Conservation (phyloP, 2,888 invertebrate genomes). For the Drosophila leonis region DNA sequence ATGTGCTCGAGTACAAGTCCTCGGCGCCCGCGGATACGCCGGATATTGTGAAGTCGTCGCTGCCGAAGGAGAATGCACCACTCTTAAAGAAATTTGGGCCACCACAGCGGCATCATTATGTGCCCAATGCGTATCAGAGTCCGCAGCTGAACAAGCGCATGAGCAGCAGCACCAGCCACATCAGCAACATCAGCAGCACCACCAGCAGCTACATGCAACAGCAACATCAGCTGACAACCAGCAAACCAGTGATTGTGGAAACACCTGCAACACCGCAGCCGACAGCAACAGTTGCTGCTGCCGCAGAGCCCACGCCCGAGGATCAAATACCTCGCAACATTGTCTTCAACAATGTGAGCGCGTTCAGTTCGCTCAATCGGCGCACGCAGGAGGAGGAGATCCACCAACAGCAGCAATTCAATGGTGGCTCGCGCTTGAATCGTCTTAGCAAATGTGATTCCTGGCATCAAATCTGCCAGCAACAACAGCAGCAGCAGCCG, state of each 20-base stretch:
- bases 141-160: conserved; percentile 64
- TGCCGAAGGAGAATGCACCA: conserved; percentile 83
- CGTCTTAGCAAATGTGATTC: conserved; percentile 90
- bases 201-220: conserved; percentile 17
- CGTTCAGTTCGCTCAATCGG: conserved; percentile 83
- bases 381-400: conserved; percentile 59
- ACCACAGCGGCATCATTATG: conserved; percentile 84
- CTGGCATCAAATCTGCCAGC: conserved; percentile 90
- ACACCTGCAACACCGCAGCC: conserved; percentile 83
- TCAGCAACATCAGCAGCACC: conserved; percentile 18
- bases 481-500: conserved; percentile 60
- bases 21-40: conserved; percentile 84
- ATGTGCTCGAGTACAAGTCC: conserved; percentile 80
- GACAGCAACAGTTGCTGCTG: conserved; percentile 18
- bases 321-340: conserved; percentile 84
- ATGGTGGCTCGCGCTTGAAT: conserved; percentile 63
- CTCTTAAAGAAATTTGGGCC: conserved; percentile 85
- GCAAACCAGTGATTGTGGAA: conserved; percentile 81
- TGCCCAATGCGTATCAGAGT: conserved; percentile 84
- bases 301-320: conserved; percentile 56
- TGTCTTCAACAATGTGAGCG: conserved; percentile 84
- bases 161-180: conserved; percentile 20
- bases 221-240: conserved; percentile 29
- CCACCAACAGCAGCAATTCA: conserved; percentile 28
- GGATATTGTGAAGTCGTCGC: conserved; percentile 84